Conservation (phyloP, 2,113 vertebrate species). For the Eubucco bourcierii region DNA sequence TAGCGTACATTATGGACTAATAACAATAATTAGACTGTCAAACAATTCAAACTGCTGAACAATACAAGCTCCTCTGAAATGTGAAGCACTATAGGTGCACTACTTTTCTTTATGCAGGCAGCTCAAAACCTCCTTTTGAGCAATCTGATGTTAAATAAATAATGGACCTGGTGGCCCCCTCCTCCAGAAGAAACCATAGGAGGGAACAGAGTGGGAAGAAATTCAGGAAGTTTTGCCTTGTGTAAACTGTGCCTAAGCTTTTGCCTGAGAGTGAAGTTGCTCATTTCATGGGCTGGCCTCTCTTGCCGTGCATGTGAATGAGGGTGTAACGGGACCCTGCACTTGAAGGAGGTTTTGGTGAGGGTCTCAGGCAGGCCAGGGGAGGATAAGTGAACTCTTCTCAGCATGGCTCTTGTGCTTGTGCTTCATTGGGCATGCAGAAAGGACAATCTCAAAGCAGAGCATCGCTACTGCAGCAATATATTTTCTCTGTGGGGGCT, state of each 20-base stretch:
- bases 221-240: not conserved
- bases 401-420: not conserved
- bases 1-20: constrained; percentile 68
- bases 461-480: not conserved
- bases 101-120: constrained; percentile 53
- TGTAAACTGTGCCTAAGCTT: not conserved
- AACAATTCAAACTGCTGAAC: constrained; percentile 63
- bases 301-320: not conserved
- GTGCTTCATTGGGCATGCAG: not conserved
- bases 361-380: not conserved
- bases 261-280: not conserved
- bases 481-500: rapidly evolving
- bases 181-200: not conserved
- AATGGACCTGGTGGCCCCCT: not conserved
- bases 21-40: constrained; percentile 70
- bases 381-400: not conserved
- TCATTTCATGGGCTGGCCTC: not conserved
- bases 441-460: not conserved
- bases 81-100: constrained; percentile 42
- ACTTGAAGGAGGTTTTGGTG: not conserved
- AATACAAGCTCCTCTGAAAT: constrained; percentile 58
- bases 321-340: not conserved
- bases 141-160: constrained; percentile 52
- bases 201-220: constrained; percentile 45
- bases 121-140: constrained; percentile 41